These are phyloP conservation scores for Globodera rostochiensis DNA, from an alignment of 1,140 invertebrate species.

Conservation along the genomic window DNA sequence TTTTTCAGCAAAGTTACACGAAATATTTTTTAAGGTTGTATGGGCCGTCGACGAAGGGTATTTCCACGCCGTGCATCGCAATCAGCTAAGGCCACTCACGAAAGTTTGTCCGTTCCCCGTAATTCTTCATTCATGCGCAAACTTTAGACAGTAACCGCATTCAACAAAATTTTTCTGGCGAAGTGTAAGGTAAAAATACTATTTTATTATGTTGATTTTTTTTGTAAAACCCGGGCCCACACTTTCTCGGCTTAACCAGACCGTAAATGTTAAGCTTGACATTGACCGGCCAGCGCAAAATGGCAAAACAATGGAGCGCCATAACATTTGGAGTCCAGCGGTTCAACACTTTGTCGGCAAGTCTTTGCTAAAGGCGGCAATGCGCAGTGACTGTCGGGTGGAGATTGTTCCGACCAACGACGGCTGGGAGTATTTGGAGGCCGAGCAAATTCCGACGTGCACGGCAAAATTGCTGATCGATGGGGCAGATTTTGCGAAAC, in stretches of 20 bases:
- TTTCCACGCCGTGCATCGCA: constrained; percentile 28
- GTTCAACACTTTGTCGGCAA: constrained; percentile 25
- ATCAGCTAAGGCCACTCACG: constrained; percentile 27
- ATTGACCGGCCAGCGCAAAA: constrained; percentile 10
- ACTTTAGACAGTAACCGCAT: constrained; percentile 19
- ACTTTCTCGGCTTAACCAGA: too few species aligned
- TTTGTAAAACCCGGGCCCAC: not conserved
- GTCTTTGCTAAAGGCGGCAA: constrained; percentile 3
- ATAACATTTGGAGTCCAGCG: constrained; percentile 16
- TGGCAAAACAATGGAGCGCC: constrained; percentile 17
- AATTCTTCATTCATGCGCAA: not conserved
- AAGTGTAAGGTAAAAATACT: constrained; percentile 31
- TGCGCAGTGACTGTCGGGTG: constrained; percentile 6
- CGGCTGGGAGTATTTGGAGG: constrained; percentile 13
- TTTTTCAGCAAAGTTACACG: not conserved
- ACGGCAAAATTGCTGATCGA: constrained; percentile 28
- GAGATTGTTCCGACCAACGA: constrained; percentile 13
- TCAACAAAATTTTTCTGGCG: constrained; percentile 35
- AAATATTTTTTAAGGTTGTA: constrained; percentile 24
- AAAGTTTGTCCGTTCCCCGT: not conserved
- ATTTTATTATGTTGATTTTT: too few species aligned
- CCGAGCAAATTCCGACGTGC: constrained; percentile 11
- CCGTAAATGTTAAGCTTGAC: not conserved
- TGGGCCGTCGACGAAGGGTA: constrained; percentile 35
- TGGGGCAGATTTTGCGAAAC: constrained; percentile 28